A percentile compares a stretch with the other conserved stretches of the same genome.
Evolutionary conservation across 2,888 invertebrate genomes (phyloP).

Genomic region (Corythucha ciliata): DNA sequence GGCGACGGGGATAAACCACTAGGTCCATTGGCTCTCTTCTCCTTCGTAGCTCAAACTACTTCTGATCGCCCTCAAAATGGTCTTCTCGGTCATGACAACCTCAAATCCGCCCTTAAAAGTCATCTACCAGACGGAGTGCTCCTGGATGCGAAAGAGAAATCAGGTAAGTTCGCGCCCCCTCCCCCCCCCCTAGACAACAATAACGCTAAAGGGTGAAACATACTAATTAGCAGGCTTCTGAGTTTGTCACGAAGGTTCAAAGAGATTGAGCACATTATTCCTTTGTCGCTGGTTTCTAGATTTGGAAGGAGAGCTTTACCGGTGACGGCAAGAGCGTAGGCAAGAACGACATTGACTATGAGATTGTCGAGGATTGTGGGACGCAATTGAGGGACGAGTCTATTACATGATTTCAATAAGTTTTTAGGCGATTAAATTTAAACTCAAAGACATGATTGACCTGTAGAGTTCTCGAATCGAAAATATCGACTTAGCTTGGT

Average conservation of each 20-base stretch:
- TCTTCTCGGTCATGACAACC: constrained; percentile 23
- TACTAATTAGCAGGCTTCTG: constrained; percentile 16
- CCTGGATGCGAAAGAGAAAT: constrained; percentile 40
- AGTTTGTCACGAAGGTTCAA: constrained; percentile 12
- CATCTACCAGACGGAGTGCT: constrained; percentile 38
- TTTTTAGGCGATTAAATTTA: too few species aligned
- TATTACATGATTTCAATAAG: too few species aligned
- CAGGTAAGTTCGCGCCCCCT: constrained; percentile 34
- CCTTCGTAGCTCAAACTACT: constrained; percentile 32
- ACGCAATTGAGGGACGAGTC: background rate
- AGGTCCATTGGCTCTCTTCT: constrained; percentile 34
- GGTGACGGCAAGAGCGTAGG: constrained; percentile 7
- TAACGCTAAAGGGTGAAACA: constrained; percentile 1
- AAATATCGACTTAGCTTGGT: too few species aligned
- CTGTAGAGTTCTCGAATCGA: too few species aligned
- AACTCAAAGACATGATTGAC: too few species aligned
- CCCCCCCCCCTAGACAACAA: background rate
- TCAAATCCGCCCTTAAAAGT: constrained; percentile 28
- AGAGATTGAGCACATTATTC: constrained; percentile 9
- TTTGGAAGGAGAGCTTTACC: constrained; percentile 8
- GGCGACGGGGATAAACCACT: constrained; percentile 31
- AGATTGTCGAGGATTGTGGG: constrained; percentile 15
- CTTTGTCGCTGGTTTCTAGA: background rate
- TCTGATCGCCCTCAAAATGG: constrained; percentile 31
- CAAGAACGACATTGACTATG: constrained; percentile 10